Conservation (phyloP, 2,888 invertebrate species). For the Phyllotreta striolata region DNA sequence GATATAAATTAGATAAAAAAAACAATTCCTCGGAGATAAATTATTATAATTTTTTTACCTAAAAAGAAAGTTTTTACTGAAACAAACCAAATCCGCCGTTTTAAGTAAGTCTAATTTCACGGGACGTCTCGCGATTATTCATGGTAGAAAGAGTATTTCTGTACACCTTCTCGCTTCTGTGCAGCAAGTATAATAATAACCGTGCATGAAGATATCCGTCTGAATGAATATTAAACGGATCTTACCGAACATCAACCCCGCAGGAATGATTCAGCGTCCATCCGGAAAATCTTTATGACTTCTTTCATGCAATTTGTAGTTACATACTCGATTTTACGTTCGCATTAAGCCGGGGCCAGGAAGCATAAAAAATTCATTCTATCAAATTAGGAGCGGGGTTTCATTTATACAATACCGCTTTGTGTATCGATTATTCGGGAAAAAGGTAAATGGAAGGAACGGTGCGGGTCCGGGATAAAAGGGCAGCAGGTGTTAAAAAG, state of each 20-base stretch:
- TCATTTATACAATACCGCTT: too few relatives aligned
- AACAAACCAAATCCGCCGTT: slow-evolving; percentile 8
- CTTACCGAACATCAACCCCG: slow-evolving; percentile 1
- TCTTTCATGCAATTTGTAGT: slow-evolving; percentile 11
- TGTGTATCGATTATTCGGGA: too few relatives aligned
- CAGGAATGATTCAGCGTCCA: background rate
- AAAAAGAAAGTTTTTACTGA: slow-evolving; percentile 5
- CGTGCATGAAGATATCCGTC: slow-evolving; percentile 2
- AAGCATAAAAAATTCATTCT: too few relatives aligned
- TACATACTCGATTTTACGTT: slow-evolving; percentile 5
- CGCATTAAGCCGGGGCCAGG: background rate
- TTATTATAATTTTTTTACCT: background rate
- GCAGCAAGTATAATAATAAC: slow-evolving; percentile 14
- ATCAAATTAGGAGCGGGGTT: too few relatives aligned
- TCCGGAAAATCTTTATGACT: slow-evolving; percentile 16
- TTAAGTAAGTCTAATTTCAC: slow-evolving; percentile 12
- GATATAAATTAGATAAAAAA: too few relatives aligned
- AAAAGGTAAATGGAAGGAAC: background rate
- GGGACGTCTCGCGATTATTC: slow-evolving; percentile 1
- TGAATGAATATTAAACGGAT: slow-evolving; percentile 10
- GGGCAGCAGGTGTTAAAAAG: slow-evolving; percentile 7
- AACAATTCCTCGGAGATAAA: too few relatives aligned
- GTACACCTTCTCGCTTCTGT: slow-evolving; percentile 1
- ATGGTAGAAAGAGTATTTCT: slow-evolving; percentile 10
- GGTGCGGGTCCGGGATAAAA: background rate